Evolutionary conservation across 2,113 vertebrate genomes (phyloP).

Genomic region (Oncorhynchus clarkii): DNA sequence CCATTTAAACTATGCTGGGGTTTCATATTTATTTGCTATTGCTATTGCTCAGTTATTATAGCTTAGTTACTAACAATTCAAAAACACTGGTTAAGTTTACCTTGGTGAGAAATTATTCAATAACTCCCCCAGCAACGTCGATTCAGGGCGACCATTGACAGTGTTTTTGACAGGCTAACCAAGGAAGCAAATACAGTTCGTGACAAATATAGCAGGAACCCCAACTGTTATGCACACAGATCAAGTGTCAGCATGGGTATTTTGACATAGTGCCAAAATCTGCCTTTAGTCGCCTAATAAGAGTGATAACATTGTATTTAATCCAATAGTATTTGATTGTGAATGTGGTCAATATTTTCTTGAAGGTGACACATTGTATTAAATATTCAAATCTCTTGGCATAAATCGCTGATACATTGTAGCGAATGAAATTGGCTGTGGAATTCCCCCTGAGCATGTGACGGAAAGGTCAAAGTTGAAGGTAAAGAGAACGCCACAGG

Average conservation of each 20-base stretch:
- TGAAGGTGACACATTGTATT: not conserved
- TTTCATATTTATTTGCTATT: not conserved
- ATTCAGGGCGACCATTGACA: conserved; percentile 25
- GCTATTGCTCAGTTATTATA: too few relatives aligned
- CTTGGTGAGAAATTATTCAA: conserved; percentile 47
- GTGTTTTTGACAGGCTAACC: conserved; percentile 44
- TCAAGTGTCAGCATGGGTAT: conserved; percentile 53
- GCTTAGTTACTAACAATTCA: not conserved
- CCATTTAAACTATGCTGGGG: not conserved
- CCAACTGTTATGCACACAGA: conserved; percentile 35
- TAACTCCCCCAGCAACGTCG: conserved; percentile 31
- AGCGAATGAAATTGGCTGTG: not conserved
- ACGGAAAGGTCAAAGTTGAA: conserved; percentile 57
- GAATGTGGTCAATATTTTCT: not conserved
- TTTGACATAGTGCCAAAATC: not conserved
- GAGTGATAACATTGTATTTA: not conserved
- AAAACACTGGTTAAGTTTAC: conserved; percentile 28
- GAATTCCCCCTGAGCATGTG: conserved; percentile 64
- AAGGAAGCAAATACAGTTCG: conserved; percentile 48
- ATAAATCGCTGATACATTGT: not conserved
- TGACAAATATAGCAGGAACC: conserved; percentile 82
- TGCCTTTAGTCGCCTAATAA: not conserved
- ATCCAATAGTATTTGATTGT: not conserved
- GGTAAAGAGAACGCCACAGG: conserved; percentile 32
- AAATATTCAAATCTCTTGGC: not conserved